Evolutionary conservation across 1,140 invertebrate genomes (phyloP), one percentile per base, ranked within the genome.

Genomic region (Orussus abietinus): DNA sequence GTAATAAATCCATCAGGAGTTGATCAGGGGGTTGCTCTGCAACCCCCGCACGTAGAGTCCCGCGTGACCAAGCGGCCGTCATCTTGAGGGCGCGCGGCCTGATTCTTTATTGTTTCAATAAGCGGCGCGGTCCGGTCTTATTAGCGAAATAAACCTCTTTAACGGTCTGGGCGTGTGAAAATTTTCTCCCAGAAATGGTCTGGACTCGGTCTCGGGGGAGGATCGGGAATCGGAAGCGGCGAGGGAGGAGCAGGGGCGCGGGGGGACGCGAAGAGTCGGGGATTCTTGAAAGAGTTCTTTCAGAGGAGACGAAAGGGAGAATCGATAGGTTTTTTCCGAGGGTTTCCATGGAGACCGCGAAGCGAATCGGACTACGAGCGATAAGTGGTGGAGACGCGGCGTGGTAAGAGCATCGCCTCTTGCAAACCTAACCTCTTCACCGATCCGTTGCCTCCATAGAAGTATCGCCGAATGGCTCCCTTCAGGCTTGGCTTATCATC

Each of bases 81-180:
- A 25, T 25, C 22, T 25, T 25, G 22, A 1, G 10, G 31, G 31
- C 14, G 31, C 7, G 31, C 10, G 7, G n/a, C n/a, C n/a, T n/a
- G 62, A 68, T 72, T 72, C 68, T 74, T 74, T 74, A 74, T 74
- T 72, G 71, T 74, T 74, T 72, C 71, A 72, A 74, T 72, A 74
- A 70, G 69, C 66, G 22, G 57, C 51, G 65, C 52, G 49, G 68
- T 66, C 66, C 67, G 60, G 65, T 61, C 68, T 71, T 72, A 74
- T 74, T 74, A 72, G 61, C 65, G 69, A 69, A 71, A 74, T 74
- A 74, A 74, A 74, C 65, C 69, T 74, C 63, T 63, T 65, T 70
- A 69, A 72, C 61, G 66, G 53, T 62, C 55, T 31, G 38, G 38
- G 47, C 53, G 47, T 56, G 52, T 55, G 47, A 59, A 56, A 33